phyloP scores from a whole-genome alignment of 2,113 vertebrate species.

The Addax nasomaculatus region DNA sequence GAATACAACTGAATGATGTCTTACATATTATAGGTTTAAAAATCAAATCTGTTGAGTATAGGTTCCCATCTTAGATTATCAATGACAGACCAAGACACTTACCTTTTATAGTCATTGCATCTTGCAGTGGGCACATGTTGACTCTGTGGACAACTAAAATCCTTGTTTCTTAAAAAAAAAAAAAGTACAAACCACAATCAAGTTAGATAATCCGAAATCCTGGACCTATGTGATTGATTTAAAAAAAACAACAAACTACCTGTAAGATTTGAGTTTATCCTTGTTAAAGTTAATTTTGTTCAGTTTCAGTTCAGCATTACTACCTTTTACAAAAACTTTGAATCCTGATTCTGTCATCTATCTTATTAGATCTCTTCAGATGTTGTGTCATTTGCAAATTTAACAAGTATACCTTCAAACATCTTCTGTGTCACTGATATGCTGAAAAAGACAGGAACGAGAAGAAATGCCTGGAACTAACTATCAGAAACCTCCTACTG shows the following conservation, averaged over 20 bases:
- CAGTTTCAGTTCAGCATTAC: neutral
- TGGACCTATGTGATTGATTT: neutral
- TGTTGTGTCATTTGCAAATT: neutral
- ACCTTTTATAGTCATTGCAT: neutral
- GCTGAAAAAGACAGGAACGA: neutral
- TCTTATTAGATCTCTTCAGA: neutral
- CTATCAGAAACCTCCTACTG: neutral
- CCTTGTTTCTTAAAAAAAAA: neutral
- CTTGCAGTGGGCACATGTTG: neutral
- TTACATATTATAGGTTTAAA: neutral
- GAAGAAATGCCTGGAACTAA: neutral
- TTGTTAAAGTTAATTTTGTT: constrained; percentile 16
- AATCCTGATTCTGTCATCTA: neutral
- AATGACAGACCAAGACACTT: neutral
- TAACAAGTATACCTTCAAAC: neutral
- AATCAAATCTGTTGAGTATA: neutral
- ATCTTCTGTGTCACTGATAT: neutral
- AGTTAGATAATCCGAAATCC: neutral
- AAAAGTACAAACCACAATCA: neutral
- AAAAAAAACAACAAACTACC: neutral
- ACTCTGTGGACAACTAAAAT: neutral
- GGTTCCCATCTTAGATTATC: neutral
- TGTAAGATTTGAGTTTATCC: neutral
- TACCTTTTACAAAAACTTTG: constrained; percentile 10
- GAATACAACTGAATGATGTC: neutral